These are phyloP conservation scores for Pterois miles DNA, from an alignment of 2,797 vertebrate species.

Conservation along the genomic window DNA sequence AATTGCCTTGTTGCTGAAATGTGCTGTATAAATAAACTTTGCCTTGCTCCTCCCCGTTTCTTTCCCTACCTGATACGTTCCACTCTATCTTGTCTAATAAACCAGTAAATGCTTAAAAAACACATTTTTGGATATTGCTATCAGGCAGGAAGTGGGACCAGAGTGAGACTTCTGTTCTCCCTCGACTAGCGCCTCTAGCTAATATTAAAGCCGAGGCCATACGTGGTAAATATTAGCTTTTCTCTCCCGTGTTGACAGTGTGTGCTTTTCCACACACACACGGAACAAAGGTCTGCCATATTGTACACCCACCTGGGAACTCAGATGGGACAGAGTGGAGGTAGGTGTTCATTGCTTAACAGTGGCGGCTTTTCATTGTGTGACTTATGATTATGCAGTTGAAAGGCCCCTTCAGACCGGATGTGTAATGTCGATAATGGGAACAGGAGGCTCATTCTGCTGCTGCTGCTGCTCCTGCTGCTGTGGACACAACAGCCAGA, in stretches of 20 bases:
- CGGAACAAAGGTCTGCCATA: slow-evolving; percentile 83
- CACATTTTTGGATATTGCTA: slow-evolving; percentile 34
- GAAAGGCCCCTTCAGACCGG: slow-evolving; percentile 55
- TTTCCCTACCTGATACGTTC: slow-evolving; percentile 3
- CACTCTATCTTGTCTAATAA: slow-evolving; percentile 35
- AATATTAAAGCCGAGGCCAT: slow-evolving; percentile 83
- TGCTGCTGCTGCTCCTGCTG: slow-evolving; percentile 17
- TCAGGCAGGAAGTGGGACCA: slow-evolving; percentile 48
- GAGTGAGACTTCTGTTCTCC: slow-evolving; percentile 71
- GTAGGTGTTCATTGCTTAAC: slow-evolving; percentile 64
- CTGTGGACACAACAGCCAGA: slow-evolving; percentile 22
- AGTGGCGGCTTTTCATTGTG: slow-evolving; percentile 70
- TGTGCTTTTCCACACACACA: slow-evolving; percentile 83
- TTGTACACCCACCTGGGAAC: slow-evolving; percentile 76
- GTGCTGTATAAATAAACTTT: not conserved
- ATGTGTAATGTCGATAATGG: slow-evolving; percentile 62
- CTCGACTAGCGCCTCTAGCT: slow-evolving; percentile 71
- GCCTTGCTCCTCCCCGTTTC: not conserved
- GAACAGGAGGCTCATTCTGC: slow-evolving; percentile 55
- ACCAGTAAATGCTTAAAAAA: slow-evolving; percentile 30
- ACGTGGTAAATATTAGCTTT: slow-evolving; percentile 87
- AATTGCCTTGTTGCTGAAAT: not conserved
- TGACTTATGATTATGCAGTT: slow-evolving; percentile 69
- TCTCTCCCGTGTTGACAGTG: slow-evolving; percentile 83
- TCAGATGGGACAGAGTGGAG: slow-evolving; percentile 54